Percentiles rank a stretch among this genome's conserved stretches.
Conservation (phyloP, 1,140 invertebrate genomes). For the Drosophila micromelanica region DNA sequence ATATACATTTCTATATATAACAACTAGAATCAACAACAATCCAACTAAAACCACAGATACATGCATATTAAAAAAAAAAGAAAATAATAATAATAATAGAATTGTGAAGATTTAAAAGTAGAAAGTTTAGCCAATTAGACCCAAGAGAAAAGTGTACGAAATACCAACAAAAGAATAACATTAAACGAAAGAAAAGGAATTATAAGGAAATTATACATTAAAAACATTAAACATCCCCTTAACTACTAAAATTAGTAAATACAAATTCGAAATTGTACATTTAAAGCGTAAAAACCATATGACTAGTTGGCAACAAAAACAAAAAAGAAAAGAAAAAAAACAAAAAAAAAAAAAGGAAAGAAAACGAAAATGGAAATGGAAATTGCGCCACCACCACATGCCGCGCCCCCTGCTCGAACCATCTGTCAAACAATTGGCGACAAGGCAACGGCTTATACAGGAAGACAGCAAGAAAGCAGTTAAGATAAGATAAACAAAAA, state of each 20-base stretch:
- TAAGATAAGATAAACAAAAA: conserved; percentile 1
- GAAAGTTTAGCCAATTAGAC: conserved; percentile 81
- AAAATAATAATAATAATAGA: conserved; percentile 65
- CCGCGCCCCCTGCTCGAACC: conserved; percentile 1
- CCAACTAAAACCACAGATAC: conserved; percentile 50
- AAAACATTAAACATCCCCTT: conserved; percentile 61
- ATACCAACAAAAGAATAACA: conserved; percentile 49
- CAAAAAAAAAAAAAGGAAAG: background rate
- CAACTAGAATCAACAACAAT: conserved; percentile 21
- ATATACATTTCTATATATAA: conserved; percentile 19
- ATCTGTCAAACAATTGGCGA: conserved; percentile 21
- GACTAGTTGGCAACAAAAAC: conserved; percentile 29
- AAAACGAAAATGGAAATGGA: conserved; percentile 20
- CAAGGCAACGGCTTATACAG: conserved; percentile 24
- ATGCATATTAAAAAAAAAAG: conserved; percentile 52
- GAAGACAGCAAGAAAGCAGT: background rate
- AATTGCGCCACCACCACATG: background rate
- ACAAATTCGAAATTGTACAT: conserved; percentile 81
- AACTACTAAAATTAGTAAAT: conserved; percentile 82
- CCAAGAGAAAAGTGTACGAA: conserved; percentile 62
- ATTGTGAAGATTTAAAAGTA: conserved; percentile 71
- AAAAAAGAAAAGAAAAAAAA: background rate
- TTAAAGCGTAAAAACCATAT: conserved; percentile 52
- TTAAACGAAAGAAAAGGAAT: conserved; percentile 50
- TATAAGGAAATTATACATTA: conserved; percentile 73